Evolutionary conservation across 2,113 vertebrate species (phyloP).

Genomic region (Silurus meridionalis): DNA sequence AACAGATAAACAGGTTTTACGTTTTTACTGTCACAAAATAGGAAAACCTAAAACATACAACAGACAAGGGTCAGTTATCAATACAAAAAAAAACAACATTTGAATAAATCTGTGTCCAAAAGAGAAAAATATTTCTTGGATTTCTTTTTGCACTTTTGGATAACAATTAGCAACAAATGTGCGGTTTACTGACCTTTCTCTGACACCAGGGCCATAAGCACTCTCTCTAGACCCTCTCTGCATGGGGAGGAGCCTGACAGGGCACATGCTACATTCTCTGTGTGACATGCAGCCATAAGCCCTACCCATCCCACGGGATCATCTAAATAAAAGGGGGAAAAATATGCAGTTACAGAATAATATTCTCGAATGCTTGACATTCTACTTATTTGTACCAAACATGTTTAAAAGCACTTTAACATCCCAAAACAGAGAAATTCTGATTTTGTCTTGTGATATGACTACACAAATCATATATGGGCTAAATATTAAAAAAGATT

Average conservation of each 20-base stretch:
- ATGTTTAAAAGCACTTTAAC: neutral
- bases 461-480: too few relatives aligned
- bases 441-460: too few relatives aligned
- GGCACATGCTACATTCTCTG: conserved; percentile 78
- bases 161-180: neutral
- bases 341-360: neutral
- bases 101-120: neutral
- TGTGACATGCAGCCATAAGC: conserved; percentile 90
- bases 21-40: neutral
- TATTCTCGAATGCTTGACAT: neutral
- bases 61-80: neutral
- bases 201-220: conserved; percentile 79
- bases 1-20: neutral
- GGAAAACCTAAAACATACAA: neutral
- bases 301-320: conserved; percentile 88
- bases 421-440: neutral
- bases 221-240: conserved; percentile 71
- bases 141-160: neutral
- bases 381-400: neutral
- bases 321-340: conserved; percentile 69
- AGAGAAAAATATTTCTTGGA: neutral
- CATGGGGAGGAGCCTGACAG: conserved; percentile 72
- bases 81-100: neutral
- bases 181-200: conserved; percentile 76
- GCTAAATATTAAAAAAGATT: too few relatives aligned